Evolutionary conservation across 2,797 vertebrate genomes (phyloP).

Genomic region (Sarcophilus harrisii): DNA sequence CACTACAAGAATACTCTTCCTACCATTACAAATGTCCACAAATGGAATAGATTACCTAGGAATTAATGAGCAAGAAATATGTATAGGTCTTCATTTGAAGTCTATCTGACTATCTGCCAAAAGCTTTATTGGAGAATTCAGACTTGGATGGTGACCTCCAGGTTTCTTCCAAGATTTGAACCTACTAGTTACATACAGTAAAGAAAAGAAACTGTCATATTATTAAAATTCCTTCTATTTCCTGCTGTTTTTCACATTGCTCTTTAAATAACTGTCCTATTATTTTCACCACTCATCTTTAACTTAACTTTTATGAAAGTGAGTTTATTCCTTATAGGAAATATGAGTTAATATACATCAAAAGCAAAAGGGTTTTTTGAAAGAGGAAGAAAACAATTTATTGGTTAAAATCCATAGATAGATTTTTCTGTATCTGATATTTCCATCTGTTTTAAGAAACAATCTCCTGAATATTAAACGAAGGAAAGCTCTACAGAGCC

Average conservation of each 20-base stretch:
- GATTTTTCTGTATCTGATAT: constrained; percentile 22
- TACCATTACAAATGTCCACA: not conserved
- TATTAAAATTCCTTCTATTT: not conserved
- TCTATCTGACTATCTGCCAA: not conserved
- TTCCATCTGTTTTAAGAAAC: constrained; percentile 54
- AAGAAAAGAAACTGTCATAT: not conserved
- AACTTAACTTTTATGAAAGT: not conserved
- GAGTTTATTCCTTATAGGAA: constrained; percentile 41
- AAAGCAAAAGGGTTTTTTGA: not conserved
- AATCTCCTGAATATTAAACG: constrained; percentile 43
- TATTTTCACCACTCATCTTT: not conserved
- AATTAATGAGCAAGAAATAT: not conserved
- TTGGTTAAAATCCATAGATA: constrained; percentile 25
- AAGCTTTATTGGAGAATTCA: not conserved
- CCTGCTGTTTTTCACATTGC: not conserved
- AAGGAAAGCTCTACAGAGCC: not conserved
- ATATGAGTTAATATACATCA: constrained; percentile 45
- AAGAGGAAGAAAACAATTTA: constrained; percentile 37
- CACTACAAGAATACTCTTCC: not conserved
- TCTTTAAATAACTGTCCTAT: not conserved
- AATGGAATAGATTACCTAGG: not conserved
- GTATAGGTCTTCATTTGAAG: not conserved
- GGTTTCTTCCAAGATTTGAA: not conserved
- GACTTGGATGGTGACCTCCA: not conserved
- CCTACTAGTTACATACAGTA: not conserved